Base-by-base conservation (phyloP, 2,797 vertebrate genomes). In the Amblyraja radiata region DNA sequence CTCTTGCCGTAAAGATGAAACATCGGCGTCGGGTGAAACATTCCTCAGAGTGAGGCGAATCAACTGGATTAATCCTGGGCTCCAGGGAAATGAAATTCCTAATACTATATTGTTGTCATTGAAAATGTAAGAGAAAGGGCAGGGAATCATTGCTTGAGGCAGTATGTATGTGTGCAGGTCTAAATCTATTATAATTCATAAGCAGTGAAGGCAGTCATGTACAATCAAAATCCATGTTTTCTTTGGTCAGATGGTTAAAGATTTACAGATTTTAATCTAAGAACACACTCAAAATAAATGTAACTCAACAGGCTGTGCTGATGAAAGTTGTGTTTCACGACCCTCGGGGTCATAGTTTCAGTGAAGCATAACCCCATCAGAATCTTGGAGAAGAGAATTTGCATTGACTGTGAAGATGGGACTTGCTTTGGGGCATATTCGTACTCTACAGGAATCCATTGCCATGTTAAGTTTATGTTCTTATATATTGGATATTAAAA, bases 191-290 rank as follows among this genome's bases (percentile, higher is more conserved):
- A 92, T 76, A 92, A 92, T 92, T 92, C 90, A 76, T 92, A 92
- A 92, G 90, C 90, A 76, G 46, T 9, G 39, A 14, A 76, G 39
- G 10, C 13, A 76, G 36, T n/a, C 71, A 54, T 54, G 90, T 92
- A 92, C 90, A 92, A 92, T 92, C 90, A 92, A 92, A 92, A 92
- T 76, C 90, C 90, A 54, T 92, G 90, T 92, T 76, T 92, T n/a
- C 90, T 54, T 76, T 74, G 71, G 71, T 23, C 71, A 54, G 90
- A 92, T 1, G 28, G 46, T 90, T 74, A 92, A 92, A 92, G 90
- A 92, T 14, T 76, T 92, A 92, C 90, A 92, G 90, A 76, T 92
- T 92, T 92, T 92, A 92, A 92, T 92, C 90, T 92, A 92, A 74
- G 46, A 92, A 74, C 39, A 28, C 68, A 92, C 90, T 92, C 68